Conservation (phyloP, 2,797 vertebrate genomes). For the Phaenicophaeus curvirostris region DNA sequence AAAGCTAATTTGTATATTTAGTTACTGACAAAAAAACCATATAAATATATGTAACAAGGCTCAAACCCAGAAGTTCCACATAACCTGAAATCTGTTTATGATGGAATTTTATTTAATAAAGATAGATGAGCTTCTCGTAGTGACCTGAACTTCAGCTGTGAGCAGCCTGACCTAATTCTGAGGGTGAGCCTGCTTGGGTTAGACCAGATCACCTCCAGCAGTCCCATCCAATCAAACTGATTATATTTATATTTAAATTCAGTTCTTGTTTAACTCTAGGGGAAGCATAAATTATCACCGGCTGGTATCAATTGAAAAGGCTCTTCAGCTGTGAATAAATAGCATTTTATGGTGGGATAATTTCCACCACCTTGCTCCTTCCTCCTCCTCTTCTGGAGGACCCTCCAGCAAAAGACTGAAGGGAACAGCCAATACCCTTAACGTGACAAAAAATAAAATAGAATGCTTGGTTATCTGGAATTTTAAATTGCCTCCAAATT, state of each 20-base stretch:
- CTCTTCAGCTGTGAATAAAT: not conserved
- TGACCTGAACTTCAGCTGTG: too few species aligned
- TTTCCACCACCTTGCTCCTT: not conserved
- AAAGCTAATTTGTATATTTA: not conserved
- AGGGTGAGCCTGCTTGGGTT: not conserved
- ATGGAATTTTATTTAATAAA: not conserved
- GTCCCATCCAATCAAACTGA: not conserved
- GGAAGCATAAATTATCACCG: not conserved
- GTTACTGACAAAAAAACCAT: not conserved
- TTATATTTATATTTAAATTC: not conserved
- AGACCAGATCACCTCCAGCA: not conserved
- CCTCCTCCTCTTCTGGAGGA: not conserved
- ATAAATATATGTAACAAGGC: not conserved
- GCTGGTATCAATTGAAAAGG: not conserved
- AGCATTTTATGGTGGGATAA: not conserved
- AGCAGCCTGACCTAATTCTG: not conserved
- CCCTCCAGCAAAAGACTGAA: not conserved
- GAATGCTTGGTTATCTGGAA: too few species aligned
- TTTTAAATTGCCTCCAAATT: not conserved
- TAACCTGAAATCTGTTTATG: not conserved
- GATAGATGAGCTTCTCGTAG: accelerated
- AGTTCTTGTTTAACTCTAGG: not conserved
- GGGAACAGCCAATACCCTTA: not conserved
- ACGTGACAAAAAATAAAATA: not conserved
- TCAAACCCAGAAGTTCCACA: not conserved